Base-by-base conservation (phyloP, 2,113 vertebrate genomes). In the Dipodomys stephensi region DNA sequence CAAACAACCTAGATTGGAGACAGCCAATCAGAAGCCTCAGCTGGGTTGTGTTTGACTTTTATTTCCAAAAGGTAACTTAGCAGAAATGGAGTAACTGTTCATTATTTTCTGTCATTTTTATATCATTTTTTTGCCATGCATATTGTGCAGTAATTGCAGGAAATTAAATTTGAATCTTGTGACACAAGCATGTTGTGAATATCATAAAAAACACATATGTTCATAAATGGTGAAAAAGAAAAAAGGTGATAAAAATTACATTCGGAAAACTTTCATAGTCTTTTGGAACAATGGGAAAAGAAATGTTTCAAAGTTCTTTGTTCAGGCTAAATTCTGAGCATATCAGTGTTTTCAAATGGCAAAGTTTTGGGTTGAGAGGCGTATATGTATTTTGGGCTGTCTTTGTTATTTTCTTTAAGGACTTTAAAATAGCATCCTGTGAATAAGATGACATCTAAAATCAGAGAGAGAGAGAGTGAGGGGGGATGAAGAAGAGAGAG, bases 181-280 rank as follows among this genome's bases (percentile, higher is more conserved):
- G 98, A 97, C 98, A 98, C 96, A 98, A 97, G 98, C 96, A 97
- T 97, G 98, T 98, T 97, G 97, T 93, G 98, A 98, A 98, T 97
- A 91, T 98, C 97, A 97, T 98, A 97, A 98, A 97, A 98, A 97
- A 98, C 98, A 98, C 98, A 98, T 98, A 98, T 98, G 98, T 98
- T 97, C 98, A 96, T 82, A 97, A 96, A 97, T 96, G 96, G 93
- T 78, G 27, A 93, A 93, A 57, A 86, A 93, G 96, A 90, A 89
- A 80, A 87, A 94, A 98, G 96, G 97, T 96, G 97, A 97, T 97
- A 97, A 98, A 97, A 98, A 91, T 98, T 97, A 97, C 96, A 97
- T 98, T 98, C 96, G 83, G 96, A 95, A 97, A 98, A 98, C 97
- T 97, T 97, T 96, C 91, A 96, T 39, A 94, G 94, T 97, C 97